Conservation (phyloP, 2,113 vertebrate species). For the Daubentonia madagascariensis region DNA sequence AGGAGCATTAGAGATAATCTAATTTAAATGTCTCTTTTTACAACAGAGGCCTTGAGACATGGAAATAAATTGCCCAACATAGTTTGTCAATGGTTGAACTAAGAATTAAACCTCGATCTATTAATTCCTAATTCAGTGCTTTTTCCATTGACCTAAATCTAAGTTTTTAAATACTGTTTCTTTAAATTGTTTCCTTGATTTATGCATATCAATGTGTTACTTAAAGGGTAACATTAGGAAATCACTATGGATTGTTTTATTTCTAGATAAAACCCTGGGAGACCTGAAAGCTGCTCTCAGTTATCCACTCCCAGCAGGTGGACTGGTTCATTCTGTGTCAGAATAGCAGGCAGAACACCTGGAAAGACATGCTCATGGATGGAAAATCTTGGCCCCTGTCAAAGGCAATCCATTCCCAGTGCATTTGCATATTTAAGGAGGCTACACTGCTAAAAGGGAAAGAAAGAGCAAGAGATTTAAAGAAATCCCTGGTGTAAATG, state of each 20-base stretch:
- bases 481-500: background rate
- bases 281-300: background rate
- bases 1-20: background rate
- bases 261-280: background rate
- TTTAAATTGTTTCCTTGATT: slow-evolving; percentile 11
- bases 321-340: background rate
- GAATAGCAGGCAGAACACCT: background rate
- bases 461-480: background rate
- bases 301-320: background rate
- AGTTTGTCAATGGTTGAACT: background rate
- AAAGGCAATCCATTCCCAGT: background rate
- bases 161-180: background rate
- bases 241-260: background rate
- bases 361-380: background rate
- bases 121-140: background rate
- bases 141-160: background rate
- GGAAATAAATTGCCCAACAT: background rate
- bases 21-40: slow-evolving; percentile 21
- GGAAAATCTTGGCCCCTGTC: background rate
- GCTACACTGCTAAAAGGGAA: background rate
- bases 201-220: background rate
- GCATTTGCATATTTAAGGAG: background rate
- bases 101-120: background rate
- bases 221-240: background rate
- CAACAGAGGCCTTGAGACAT: background rate